A percentile compares a stretch with the other conserved stretches of the same genome.
phyloP scores from a whole-genome alignment of 2,113 vertebrate species.

The Corythornis vintsioides region DNA sequence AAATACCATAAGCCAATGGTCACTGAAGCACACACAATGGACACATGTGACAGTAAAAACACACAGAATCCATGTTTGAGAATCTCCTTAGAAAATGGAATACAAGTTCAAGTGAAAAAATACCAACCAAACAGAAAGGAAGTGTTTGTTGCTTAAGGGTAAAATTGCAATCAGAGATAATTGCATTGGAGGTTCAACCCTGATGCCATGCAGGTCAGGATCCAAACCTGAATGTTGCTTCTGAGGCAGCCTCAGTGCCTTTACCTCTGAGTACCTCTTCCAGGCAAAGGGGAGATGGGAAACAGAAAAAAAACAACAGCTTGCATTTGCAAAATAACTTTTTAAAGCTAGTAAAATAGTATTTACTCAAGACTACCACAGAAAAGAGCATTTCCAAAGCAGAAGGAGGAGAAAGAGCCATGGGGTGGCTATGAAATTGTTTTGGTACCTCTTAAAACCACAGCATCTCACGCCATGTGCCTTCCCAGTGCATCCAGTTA shows the following conservation, averaged over 20 bases:
- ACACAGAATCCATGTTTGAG: neutral
- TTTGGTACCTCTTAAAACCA: neutral
- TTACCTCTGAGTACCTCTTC: neutral
- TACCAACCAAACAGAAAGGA: neutral
- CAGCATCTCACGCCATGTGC: neutral
- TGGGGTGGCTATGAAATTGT: neutral
- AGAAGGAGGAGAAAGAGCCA: neutral
- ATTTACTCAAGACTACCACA: neutral
- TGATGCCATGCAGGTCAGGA: neutral
- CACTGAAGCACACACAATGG: neutral
- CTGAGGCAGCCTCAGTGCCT: neutral
- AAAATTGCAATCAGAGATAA: neutral
- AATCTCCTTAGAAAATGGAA: neutral
- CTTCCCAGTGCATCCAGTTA: accelerated
- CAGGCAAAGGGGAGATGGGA: neutral
- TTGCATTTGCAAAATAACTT: neutral
- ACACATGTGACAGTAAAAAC: neutral
- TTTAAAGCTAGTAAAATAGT: neutral
- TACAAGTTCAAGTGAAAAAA: accelerated
- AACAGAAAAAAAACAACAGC: neutral
- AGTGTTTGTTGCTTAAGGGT: accelerated
- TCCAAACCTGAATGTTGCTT: neutral
- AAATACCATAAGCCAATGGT: neutral
- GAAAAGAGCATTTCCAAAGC: neutral
- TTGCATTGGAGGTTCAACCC: neutral